phyloP scores from a whole-genome alignment of 2,113 vertebrate genomes.

The Cololabis saira region DNA sequence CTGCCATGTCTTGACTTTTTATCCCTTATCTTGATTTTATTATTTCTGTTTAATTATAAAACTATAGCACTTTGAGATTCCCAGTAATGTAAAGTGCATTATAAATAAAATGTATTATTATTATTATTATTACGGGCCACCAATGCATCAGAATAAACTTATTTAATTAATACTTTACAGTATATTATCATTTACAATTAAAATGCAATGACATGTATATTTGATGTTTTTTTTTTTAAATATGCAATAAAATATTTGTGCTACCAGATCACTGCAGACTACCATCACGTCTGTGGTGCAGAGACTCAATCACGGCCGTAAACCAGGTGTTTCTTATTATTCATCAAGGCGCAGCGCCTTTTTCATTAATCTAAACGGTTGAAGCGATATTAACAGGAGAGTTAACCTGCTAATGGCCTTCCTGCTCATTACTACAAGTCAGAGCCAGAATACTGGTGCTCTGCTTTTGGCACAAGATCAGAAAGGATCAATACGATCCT shows the following conservation, averaged over 20 bases:
- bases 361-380: constrained; percentile 47
- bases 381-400: constrained; percentile 44
- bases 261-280: background rate
- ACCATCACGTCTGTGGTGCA: too few relatives aligned
- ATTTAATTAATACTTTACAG: constrained; percentile 19
- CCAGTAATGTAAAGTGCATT: too few relatives aligned
- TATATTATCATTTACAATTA: constrained; percentile 10
- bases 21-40: too few relatives aligned
- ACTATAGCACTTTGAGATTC: too few relatives aligned
- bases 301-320: background rate
- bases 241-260: constrained; percentile 49
- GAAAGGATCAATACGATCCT: constrained; percentile 27
- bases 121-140: too few relatives aligned
- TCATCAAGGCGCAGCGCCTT: constrained; percentile 48
- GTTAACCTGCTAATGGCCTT: constrained; percentile 47
- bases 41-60: too few relatives aligned
- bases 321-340: constrained; percentile 71
- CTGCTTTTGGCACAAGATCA: constrained; percentile 48
- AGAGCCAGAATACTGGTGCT: constrained; percentile 7
- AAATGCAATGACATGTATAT: constrained; percentile 62
- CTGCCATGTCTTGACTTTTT: too few relatives aligned
- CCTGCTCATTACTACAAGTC: constrained; percentile 13
- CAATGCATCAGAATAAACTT: background rate
- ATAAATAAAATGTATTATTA: too few relatives aligned
- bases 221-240: constrained; percentile 51